Percentiles rank a stretch among this genome's conserved stretches.
phyloP scores from a whole-genome alignment of 2,888 invertebrate species.

The Drosophila diplacantha region DNA sequence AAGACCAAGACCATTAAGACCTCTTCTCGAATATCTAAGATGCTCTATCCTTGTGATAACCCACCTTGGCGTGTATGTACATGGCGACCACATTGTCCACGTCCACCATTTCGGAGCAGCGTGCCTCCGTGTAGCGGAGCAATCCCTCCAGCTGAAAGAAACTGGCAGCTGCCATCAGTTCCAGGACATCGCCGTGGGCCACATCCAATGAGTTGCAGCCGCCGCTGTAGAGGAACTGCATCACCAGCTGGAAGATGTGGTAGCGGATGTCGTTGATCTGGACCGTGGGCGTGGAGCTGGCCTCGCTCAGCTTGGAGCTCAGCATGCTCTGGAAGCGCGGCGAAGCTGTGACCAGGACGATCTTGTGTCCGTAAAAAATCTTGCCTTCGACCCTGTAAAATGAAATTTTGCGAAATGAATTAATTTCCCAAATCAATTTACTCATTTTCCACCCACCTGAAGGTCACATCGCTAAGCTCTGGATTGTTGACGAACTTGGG shows the following conservation, averaged over 20 bases:
- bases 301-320: constrained; percentile 85
- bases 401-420: not conserved
- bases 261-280: constrained; percentile 95
- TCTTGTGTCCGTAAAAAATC: constrained; percentile 95
- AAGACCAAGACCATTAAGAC: not conserved
- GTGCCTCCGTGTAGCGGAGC: constrained; percentile 89
- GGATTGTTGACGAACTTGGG: constrained; percentile 96
- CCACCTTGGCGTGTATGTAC: constrained; percentile 94
- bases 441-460: constrained; percentile 79
- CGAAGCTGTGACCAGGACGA: constrained; percentile 93
- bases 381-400: constrained; percentile 88
- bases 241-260: constrained; percentile 92
- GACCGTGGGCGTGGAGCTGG: constrained; percentile 88
- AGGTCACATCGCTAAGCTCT: constrained; percentile 93
- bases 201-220: constrained; percentile 88
- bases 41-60: not conserved
- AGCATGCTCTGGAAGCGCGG: constrained; percentile 91
- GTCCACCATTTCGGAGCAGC: constrained; percentile 90
- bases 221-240: constrained; percentile 95
- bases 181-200: constrained; percentile 88
- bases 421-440: rapidly evolving
- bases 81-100: constrained; percentile 93
- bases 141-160: constrained; percentile 93
- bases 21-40: not conserved
- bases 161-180: constrained; percentile 93